Evolutionary conservation across 2,113 vertebrate species (phyloP), one percentile per base, ranked within the genome.

Genomic region (Microtus oregoni): DNA sequence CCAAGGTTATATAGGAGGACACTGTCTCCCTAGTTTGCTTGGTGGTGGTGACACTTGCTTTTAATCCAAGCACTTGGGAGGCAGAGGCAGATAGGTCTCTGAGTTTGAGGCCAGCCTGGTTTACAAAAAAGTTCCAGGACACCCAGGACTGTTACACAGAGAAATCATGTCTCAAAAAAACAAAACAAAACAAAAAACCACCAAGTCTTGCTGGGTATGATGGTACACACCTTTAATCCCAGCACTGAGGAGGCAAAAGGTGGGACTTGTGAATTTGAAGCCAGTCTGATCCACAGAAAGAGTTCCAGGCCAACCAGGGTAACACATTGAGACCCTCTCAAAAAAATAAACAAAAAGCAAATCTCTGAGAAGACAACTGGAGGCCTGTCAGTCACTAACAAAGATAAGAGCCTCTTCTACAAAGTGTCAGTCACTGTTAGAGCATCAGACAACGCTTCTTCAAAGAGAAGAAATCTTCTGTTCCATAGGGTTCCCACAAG

Each of bases 391-490:
- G 76, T 86, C 86, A 93, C 9, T 87, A n/a, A 75, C 68, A 72
- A 92, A 55, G 44, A 83, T 61, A 72, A 89, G 32, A 86, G 81
- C 55, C 35, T 92, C 67, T 95, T 86, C 44, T 78, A 50, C 35
- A 52, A 41, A 89, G 28, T 83, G 24, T 19, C 83, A 85, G 24
- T 63, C n/a, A 8, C 65, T 44, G 7, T 79, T 82, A 97, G 63
- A 95, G 72, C 65, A 95, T 24, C 19, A 26, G 41, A 61, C 35
- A 78, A 50, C 12, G n/a, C 58, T 90, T 93, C 72, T 95, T 65
- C 38, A 92, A 76, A 90, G 55, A 68, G 72, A 95, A 81, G 28
- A 68, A 58, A 44, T 14, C 90, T 61, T 35, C 88, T 47, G 72
- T 89, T 77, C n/a, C 73, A 24, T 73, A 38, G 22, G 22, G 22